A percentile compares a stretch with the other conserved stretches of the same genome.
phyloP scores from a whole-genome alignment of 2,797 vertebrate genomes.

The Cynopterus sphinx region DNA sequence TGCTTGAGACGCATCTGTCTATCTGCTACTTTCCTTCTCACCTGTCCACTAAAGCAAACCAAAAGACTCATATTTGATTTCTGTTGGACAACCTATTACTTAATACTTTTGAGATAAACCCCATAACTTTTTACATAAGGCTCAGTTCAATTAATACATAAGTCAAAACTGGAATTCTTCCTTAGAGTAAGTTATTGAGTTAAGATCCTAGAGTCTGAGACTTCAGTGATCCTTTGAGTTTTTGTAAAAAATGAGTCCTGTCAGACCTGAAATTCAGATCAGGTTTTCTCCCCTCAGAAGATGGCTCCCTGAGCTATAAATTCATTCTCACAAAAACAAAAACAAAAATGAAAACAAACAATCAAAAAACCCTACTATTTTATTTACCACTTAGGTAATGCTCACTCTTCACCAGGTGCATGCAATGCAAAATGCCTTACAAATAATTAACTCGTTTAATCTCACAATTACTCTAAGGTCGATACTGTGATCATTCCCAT shows the following conservation, averaged over 20 bases:
- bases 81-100: neutral
- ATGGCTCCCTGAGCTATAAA: too few species aligned
- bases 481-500: neutral
- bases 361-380: neutral
- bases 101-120: neutral
- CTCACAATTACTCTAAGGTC: neutral
- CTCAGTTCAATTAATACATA: neutral
- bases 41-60: neutral
- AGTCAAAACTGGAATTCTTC: neutral
- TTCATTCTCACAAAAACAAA: too few species aligned
- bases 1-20: neutral
- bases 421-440: neutral
- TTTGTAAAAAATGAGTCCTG: neutral
- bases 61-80: neutral
- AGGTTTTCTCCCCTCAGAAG: neutral
- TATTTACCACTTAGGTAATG: neutral
- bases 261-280: neutral
- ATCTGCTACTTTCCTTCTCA: neutral
- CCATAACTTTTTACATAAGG: neutral
- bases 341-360: too few species aligned
- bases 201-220: neutral
- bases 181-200: neutral
- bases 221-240: neutral
- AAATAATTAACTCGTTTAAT: slow-evolving; percentile 19
- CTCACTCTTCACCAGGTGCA: neutral